Conservation (phyloP, 2,797 vertebrate species). For the Acanthurus leucopareius region DNA sequence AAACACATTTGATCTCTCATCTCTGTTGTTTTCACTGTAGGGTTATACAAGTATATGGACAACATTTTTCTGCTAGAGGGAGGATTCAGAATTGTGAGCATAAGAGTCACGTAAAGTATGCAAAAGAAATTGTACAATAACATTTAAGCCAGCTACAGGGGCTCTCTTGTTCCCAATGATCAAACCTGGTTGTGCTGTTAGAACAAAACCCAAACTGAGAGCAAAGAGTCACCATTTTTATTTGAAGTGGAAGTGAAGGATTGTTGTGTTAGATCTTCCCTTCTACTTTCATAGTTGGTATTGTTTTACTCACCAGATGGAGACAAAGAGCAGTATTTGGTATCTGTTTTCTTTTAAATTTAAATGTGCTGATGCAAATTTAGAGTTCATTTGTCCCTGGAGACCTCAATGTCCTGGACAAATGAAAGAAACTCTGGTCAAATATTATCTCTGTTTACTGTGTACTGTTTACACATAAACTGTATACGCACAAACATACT, state of each 20-base stretch:
- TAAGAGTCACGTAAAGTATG: neutral
- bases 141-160: neutral
- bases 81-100: neutral
- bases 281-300: neutral
- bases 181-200: neutral
- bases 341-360: neutral
- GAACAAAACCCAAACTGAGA: neutral
- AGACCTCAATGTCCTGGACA: too few relatives aligned
- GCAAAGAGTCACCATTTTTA: neutral
- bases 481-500: too few relatives aligned
- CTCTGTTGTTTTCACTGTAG: neutral
- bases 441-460: too few relatives aligned
- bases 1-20: conserved; percentile 13
- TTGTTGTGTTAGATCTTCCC: neutral
- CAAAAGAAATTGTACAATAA: neutral
- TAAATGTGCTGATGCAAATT: too few relatives aligned
- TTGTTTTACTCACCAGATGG: neutral
- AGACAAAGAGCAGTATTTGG: neutral
- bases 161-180: neutral
- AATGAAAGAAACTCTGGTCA: too few relatives aligned
- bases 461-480: too few relatives aligned
- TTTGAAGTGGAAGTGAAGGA: neutral
- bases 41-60: neutral
- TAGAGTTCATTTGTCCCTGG: too few relatives aligned
- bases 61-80: neutral